Conservation (phyloP, 2,888 invertebrate genomes). For the Drosophila heteroneura region DNA sequence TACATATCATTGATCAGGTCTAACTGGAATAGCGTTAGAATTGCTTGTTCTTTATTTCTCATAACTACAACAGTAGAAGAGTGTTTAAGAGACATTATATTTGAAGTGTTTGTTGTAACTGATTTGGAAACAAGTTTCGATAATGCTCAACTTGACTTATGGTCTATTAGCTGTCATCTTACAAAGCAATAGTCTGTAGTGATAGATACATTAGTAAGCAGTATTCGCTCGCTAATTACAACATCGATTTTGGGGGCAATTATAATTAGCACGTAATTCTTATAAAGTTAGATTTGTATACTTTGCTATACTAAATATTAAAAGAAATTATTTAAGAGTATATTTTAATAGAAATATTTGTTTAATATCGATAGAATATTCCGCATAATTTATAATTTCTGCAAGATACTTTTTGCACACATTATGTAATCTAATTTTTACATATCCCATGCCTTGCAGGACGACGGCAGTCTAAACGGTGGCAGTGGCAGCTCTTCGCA, state of each 20-base stretch:
- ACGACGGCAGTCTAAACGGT: conserved; percentile 39
- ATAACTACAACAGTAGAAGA: background rate
- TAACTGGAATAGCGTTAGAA: conserved; percentile 21
- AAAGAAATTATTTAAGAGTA: background rate
- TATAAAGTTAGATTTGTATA: background rate
- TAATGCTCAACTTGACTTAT: background rate
- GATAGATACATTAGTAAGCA: background rate
- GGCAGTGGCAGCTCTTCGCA: conserved; percentile 47
- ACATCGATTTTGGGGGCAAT: background rate
- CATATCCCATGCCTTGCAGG: conserved; percentile 27
- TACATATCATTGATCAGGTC: conserved; percentile 29
- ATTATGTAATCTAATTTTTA: background rate
- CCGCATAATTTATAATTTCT: background rate
- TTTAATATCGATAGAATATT: too few relatives aligned
- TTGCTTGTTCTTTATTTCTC: background rate
- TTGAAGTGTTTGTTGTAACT: background rate
- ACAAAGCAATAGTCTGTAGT: background rate
- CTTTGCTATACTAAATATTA: background rate
- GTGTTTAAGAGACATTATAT: background rate
- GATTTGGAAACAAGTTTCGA: conserved; percentile 16
- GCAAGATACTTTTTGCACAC: background rate
- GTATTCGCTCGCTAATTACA: background rate
- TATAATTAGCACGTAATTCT: background rate
- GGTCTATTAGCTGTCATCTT: background rate
- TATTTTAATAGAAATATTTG: background rate